phyloP scores from a whole-genome alignment of 2,113 vertebrate genomes.

The Xiphorhynchus elegans region DNA sequence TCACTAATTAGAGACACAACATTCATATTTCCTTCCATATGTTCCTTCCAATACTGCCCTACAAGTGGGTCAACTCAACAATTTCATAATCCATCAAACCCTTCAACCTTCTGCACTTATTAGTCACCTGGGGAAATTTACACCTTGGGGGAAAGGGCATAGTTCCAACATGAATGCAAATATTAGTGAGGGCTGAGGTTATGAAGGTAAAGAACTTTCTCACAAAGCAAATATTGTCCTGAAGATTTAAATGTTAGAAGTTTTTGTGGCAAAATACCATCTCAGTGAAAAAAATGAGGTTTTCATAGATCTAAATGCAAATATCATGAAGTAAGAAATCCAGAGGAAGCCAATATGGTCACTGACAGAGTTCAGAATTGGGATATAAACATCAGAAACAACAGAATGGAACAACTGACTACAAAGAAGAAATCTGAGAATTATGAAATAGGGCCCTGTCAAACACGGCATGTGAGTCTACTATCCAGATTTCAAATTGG shows the following conservation, averaged over 20 bases:
- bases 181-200: conserved; percentile 18
- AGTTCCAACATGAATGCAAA: conserved; percentile 27
- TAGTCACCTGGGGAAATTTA: neutral
- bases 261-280: neutral
- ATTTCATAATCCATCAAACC: neutral
- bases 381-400: neutral
- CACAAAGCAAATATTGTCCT: neutral
- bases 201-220: neutral
- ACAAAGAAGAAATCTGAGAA: neutral
- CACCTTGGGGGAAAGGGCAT: neutral
- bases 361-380: neutral
- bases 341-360: neutral
- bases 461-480: neutral
- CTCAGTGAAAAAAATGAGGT: neutral
- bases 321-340: neutral
- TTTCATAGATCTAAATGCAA: neutral
- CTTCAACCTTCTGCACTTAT: neutral
- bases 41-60: neutral
- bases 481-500: neutral
- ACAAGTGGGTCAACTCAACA: neutral
- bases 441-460: neutral
- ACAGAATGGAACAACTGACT: neutral
- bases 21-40: neutral
- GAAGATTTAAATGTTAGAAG: conserved; percentile 8
- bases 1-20: neutral